These are phyloP conservation scores for Drosophila malerkotliana DNA, from an alignment of 1,140 invertebrate species.

Conservation along the genomic window DNA sequence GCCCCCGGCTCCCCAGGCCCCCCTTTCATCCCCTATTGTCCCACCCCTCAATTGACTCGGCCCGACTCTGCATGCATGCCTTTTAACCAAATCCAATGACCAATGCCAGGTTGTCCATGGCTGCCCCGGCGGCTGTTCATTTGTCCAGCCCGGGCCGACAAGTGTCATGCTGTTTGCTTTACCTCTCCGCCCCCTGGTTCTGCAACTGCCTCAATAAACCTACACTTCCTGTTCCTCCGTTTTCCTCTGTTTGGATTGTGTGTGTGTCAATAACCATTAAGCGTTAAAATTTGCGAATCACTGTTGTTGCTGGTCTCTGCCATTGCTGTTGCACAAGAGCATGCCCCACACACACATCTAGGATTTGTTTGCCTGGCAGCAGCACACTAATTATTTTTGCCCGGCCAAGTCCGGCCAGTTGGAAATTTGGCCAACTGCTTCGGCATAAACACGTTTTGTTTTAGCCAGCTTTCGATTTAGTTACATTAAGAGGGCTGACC, in stretches of 20 bases:
- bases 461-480: constrained; percentile 22
- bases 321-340: constrained; percentile 30
- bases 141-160: constrained; percentile 59
- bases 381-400: constrained; percentile 75
- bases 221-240: neutral
- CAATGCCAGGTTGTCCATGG: constrained; percentile 60
- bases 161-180: constrained; percentile 72
- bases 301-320: constrained; percentile 25
- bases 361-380: constrained; percentile 56
- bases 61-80: constrained; percentile 1
- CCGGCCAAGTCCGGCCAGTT: constrained; percentile 13
- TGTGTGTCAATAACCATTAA: constrained; percentile 77
- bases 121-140: constrained; percentile 68
- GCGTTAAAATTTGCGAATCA: constrained; percentile 75
- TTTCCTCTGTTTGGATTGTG: constrained; percentile 21
- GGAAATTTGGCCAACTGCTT: constrained; percentile 40
- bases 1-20: neutral
- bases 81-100: constrained; percentile 33
- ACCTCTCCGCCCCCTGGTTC: neutral
- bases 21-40: neutral
- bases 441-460: constrained; percentile 36
- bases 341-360: constrained; percentile 33
- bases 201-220: neutral
- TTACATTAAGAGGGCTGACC: constrained; percentile 13
- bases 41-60: neutral